Evolutionary conservation across 2,113 vertebrate genomes (phyloP), one percentile per base, ranked within the genome.

Genomic region (Andinoacara biseriatus): DNA sequence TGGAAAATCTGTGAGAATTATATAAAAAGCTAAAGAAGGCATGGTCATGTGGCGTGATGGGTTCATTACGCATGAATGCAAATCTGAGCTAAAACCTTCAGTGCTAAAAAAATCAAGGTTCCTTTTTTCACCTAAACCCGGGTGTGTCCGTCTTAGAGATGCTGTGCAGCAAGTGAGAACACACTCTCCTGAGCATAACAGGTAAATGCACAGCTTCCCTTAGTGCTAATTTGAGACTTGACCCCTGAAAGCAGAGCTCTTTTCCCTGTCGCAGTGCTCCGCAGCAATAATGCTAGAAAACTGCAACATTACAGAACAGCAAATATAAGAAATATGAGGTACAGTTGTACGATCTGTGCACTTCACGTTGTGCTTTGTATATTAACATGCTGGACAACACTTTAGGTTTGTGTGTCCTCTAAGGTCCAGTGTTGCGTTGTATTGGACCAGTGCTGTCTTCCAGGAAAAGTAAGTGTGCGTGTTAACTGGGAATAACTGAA

Each of bases 181-280:
- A 22, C 6, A 38, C 24, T 31, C 10, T 86, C 24, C 60, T 43
- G 7, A 58, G 57, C 40, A 8, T 59, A 35, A 67, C 72, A 63
- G 2, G 8, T 43, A 85, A 83, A 90, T 74, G 54, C 54, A 72
- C 43, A n/a, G 57, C 65, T 81, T 81, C 82, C 52, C 74, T 85
- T 24, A 1, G n/a, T 20, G 78, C 85, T 81, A 80, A 89, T 38
- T 13, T 33, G 24, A 59, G 84, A 81, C 49, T 7, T 82, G 17
- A 15, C 8, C 6, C 3, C 5, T 82, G 80, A 87, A 90, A 87
- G 76, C 75, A 56, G 59, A 82, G 38, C 60, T 81, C 58, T 31
- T 89, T 81, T 81, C 56, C 35, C n/a, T 72, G 63, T 58, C 35
- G 26, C 49, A 31, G 14, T 22, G 24, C 46, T n/a, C 7, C 3